These are phyloP conservation scores for Aythya baeri DNA, from an alignment of 2,113 vertebrate species.

Conservation along the genomic window DNA sequence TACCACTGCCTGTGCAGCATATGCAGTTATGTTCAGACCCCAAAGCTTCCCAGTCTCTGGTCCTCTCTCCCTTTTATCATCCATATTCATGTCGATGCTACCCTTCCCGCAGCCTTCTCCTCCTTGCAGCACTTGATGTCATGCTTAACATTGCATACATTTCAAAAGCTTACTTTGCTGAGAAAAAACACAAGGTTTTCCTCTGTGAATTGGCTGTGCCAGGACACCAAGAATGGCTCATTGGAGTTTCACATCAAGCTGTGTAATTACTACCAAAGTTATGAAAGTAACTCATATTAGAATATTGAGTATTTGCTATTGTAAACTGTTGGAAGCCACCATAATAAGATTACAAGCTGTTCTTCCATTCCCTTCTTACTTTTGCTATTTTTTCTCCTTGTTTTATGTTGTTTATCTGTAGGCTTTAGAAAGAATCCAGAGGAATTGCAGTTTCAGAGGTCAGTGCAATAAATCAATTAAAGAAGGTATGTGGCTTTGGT, in stretches of 20 bases:
- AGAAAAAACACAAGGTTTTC: not conserved
- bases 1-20: fast-evolving
- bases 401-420: not conserved
- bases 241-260: not conserved
- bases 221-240: not conserved
- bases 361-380: not conserved
- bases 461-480: not conserved
- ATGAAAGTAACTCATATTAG: not conserved
- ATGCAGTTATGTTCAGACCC: fast-evolving
- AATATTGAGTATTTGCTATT: not conserved
- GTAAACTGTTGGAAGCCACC: not conserved
- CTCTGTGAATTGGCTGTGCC: not conserved
- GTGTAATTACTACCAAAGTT: not conserved
- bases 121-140: not conserved
- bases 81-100: fast-evolving
- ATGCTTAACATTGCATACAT: fast-evolving
- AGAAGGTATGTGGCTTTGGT: not conserved
- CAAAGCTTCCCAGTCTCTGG: fast-evolving
- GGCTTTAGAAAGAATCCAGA: not conserved
- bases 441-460: not conserved
- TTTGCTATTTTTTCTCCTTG: not conserved
- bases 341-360: not conserved
- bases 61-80: not conserved
- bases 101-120: not conserved
- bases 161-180: not conserved